These are phyloP conservation scores for Tachystola acroxantha DNA, from an alignment of 2,888 invertebrate genomes.

Conservation along the genomic window DNA sequence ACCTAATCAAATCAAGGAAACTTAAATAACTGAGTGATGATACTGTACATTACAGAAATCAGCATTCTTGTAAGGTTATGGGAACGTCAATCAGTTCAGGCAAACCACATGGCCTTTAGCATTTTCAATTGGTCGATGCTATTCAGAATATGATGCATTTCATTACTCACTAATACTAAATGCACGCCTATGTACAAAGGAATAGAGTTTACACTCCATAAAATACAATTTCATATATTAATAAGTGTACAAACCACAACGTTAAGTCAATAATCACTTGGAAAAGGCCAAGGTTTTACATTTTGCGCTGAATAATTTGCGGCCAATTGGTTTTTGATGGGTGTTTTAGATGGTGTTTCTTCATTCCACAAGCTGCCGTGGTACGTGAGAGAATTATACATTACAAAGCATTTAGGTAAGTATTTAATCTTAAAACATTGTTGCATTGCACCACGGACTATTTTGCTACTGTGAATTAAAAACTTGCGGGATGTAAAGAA, in stretches of 20 bases:
- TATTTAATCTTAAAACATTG: not conserved
- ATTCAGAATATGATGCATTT: conserved; percentile 46
- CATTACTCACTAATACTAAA: conserved; percentile 22
- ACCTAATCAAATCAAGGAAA: conserved; percentile 20
- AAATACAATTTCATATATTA: conserved; percentile 30
- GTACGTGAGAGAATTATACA: conserved; percentile 21
- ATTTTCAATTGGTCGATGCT: conserved; percentile 42
- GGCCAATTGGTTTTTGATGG: conserved; percentile 63
- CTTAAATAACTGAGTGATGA: conserved; percentile 1
- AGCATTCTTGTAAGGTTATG: conserved; percentile 50
- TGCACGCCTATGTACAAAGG: conserved; percentile 26
- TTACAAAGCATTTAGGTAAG: not conserved
- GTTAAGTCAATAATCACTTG: conserved; percentile 44
- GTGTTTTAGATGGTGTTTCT: conserved; percentile 36
- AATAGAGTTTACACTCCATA: conserved; percentile 35
- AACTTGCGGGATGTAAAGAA: too few relatives aligned
- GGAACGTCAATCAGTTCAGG: conserved; percentile 52
- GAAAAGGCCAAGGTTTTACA: conserved; percentile 65
- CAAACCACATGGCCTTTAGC: conserved; percentile 46
- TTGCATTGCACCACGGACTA: not conserved
- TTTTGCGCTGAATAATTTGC: conserved; percentile 57
- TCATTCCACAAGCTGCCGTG: conserved; percentile 17
- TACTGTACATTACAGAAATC: conserved; percentile 11
- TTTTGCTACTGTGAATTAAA: not conserved
- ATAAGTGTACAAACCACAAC: conserved; percentile 44